Percentiles rank a stretch among this genome's conserved stretches.
phyloP scores from a whole-genome alignment of 2,797 vertebrate genomes.

The Parambassis ranga region DNA sequence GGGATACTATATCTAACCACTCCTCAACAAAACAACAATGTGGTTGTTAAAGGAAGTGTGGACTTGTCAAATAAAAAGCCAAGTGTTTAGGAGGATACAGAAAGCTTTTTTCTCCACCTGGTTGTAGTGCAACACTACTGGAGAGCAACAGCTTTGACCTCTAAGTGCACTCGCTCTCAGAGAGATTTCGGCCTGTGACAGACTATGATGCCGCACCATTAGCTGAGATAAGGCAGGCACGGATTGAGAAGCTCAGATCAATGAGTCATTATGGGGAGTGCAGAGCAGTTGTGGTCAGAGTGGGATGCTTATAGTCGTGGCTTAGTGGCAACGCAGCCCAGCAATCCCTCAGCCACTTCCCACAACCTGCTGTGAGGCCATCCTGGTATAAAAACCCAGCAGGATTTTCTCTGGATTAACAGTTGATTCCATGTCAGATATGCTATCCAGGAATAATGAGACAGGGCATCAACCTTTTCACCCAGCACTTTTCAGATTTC shows the following conservation, averaged over 20 bases:
- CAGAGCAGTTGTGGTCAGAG: slow-evolving; percentile 26
- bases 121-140: slow-evolving; percentile 8
- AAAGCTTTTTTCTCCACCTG: slow-evolving; percentile 24
- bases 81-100: slow-evolving; percentile 47
- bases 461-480: slow-evolving; percentile 38
- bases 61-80: slow-evolving; percentile 42
- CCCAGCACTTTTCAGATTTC: slow-evolving; percentile 35
- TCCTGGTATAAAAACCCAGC: slow-evolving; percentile 33
- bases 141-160: slow-evolving; percentile 58
- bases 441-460: slow-evolving; percentile 61
- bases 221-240: slow-evolving; percentile 65
- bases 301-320: slow-evolving; percentile 37
- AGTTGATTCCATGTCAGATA: slow-evolving; percentile 65
- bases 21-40: slow-evolving; percentile 18
- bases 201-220: slow-evolving; percentile 57
- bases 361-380: slow-evolving; percentile 18
- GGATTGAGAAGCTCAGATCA: slow-evolving; percentile 69
- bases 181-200: slow-evolving; percentile 58
- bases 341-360: slow-evolving; percentile 45
- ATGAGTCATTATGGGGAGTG: slow-evolving; percentile 64
- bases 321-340: slow-evolving; percentile 37
- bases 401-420: slow-evolving; percentile 70
- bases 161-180: slow-evolving; percentile 61
- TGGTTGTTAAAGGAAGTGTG: slow-evolving; percentile 26
- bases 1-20: slow-evolving; percentile 34